Evolutionary conservation across 2,888 invertebrate species (phyloP).

Genomic region (Pyralis farinalis): DNA sequence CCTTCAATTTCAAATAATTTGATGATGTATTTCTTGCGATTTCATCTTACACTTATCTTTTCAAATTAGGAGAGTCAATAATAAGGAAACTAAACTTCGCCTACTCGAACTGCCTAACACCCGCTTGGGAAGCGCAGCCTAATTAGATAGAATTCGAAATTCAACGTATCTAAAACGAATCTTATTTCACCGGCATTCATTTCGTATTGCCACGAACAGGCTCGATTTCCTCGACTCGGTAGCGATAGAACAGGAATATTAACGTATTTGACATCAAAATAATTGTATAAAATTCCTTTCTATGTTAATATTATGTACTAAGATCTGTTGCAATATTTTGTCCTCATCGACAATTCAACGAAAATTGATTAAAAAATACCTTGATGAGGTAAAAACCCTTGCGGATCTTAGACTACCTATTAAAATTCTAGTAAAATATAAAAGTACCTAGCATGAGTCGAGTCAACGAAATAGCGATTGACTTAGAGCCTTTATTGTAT

Average conservation of each 20-base stretch:
- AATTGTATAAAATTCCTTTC: constrained; percentile 14
- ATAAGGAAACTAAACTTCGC: constrained; percentile 4
- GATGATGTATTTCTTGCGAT: neutral
- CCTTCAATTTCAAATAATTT: neutral
- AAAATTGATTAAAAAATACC: constrained; percentile 14
- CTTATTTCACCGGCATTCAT: constrained; percentile 5
- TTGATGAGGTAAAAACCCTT: neutral
- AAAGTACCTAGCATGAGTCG: constrained; percentile 27
- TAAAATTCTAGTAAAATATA: constrained; percentile 42
- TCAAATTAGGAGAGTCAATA: constrained; percentile 12
- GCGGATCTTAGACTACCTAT: neutral
- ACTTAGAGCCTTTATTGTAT: constrained; percentile 49
- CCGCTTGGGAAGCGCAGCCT: constrained; percentile 17
- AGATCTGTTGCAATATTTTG: neutral
- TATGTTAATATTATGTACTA: constrained; percentile 10
- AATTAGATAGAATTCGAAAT: constrained; percentile 19
- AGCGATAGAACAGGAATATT: constrained; percentile 24
- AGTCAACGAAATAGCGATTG: constrained; percentile 29
- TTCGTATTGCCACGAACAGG: constrained; percentile 4
- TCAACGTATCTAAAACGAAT: constrained; percentile 6
- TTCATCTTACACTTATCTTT: neutral
- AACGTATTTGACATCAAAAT: constrained; percentile 14
- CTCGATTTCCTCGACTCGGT: constrained; percentile 20
- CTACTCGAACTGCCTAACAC: constrained; percentile 16
- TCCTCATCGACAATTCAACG: no score